phyloP scores from a whole-genome alignment of 2,888 invertebrate species.

The Thysanoteuthis rhombus region DNA sequence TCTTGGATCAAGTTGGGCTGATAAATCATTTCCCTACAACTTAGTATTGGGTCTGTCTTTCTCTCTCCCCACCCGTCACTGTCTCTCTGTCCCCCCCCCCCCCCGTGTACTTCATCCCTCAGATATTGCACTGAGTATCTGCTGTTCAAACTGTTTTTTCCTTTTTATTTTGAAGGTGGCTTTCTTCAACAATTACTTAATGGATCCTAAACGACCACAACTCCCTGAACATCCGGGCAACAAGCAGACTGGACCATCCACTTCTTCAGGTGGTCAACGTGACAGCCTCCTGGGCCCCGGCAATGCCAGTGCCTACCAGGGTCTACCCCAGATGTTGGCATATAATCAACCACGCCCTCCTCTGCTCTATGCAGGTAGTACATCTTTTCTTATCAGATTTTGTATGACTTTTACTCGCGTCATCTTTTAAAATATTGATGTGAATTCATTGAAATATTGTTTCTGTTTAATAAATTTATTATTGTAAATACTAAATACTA shows the following conservation, averaged over 20 bases:
- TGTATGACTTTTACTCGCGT: too few relatives aligned
- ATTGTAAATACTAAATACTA: too few relatives aligned
- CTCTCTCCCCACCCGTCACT: too few relatives aligned
- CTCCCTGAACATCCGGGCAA: conserved; percentile 78
- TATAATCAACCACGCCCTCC: conserved; percentile 48
- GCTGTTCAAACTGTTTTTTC: background rate
- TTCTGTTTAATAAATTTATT: too few relatives aligned
- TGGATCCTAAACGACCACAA: conserved; percentile 93
- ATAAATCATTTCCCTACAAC: background rate
- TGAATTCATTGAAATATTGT: too few relatives aligned
- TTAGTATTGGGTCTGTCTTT: background rate
- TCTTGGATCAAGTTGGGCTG: too few relatives aligned
- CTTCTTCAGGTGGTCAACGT: conserved; percentile 38
- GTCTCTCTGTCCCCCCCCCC: too few relatives aligned
- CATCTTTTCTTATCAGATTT: too few relatives aligned
- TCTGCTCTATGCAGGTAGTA: conserved; percentile 50
- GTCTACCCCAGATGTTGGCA: conserved; percentile 51
- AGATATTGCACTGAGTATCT: too few relatives aligned
- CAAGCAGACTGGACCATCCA: conserved; percentile 60
- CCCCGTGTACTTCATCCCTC: too few relatives aligned
- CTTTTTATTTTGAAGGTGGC: conserved; percentile 73
- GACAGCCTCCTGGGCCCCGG: conserved; percentile 38
- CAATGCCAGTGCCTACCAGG: conserved; percentile 33
- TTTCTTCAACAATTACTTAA: conserved; percentile 95
- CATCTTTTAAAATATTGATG: too few relatives aligned